Evolutionary conservation across 2,888 invertebrate genomes (phyloP), one percentile per base, ranked within the genome.

Genomic region (Ophion ventricosus): DNA sequence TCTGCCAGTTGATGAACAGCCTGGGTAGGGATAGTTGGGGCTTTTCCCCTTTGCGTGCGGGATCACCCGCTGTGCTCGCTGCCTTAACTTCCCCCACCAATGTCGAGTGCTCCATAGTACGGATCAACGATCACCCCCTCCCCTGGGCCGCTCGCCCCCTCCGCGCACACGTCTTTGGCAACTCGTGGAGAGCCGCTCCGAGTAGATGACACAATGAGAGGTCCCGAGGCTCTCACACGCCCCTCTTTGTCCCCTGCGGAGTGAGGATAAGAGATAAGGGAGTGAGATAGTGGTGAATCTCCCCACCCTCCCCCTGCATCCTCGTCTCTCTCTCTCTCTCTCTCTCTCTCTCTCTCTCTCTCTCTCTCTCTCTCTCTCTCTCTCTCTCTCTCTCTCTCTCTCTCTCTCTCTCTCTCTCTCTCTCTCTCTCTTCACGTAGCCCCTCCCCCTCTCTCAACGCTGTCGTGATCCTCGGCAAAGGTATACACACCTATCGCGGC

Each of bases 181-280:
- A 26, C 54, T 29, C 75, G 35, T 8, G 54, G 25, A 59, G 72
- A 61, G 63, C 72, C 79, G 80, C 79, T n/a, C 35, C 35, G 35
- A 35, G 72, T 67, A 67, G 59, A 67, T 76, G 73, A 72, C 57
- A 64, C 80, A 35, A 49, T 66, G 69, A 54, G 74, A 59, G 69
- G 3, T 76, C 76, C 23, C 29, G 20, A 35, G 43, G 25, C 43
- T 61, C 87, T 85, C 88, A 80, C 85, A 83, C 86, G 87, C 88
- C 87, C 86, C 87, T 85, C 86, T 87, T 84, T 72, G 69, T 26
- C 29, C 40, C 26, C 64, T 79, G 25, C 61, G 70, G 43, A 64
- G 67, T 59, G 72, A 76, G 83, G 85, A 72, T 66, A 59, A 66
- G 67, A 70, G 85, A 83, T 72, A 85, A 82, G 77, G 57, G 81